Percentiles rank a stretch among this genome's conserved stretches.
These are phyloP conservation scores for Rhopalosiphum maidis DNA, from an alignment of 1,140 invertebrate species.

Conservation along the genomic window DNA sequence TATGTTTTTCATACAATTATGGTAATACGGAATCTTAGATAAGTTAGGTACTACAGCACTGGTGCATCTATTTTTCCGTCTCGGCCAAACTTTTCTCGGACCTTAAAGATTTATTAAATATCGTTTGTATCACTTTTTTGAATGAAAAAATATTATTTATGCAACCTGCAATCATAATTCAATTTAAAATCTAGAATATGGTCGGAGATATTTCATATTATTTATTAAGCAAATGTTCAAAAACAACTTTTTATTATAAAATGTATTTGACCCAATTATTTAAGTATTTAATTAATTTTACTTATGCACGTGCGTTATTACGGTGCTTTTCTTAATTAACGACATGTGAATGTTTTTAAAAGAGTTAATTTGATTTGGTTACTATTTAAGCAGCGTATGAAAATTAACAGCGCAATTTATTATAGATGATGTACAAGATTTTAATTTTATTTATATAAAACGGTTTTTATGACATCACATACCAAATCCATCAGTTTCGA, in stretches of 20 bases:
- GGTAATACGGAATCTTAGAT: too few relatives aligned
- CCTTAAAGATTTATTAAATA: not conserved
- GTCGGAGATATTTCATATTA: not conserved
- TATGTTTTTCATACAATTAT: too few relatives aligned
- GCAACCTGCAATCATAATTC: not conserved
- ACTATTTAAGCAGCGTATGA: not conserved
- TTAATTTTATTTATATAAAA: not conserved
- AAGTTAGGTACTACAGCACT: not conserved
- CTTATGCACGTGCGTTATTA: not conserved
- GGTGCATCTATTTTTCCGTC: not conserved
- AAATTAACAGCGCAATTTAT: not conserved
- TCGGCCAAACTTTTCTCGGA: not conserved
- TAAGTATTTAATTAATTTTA: not conserved
- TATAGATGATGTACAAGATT: not conserved
- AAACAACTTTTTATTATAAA: not conserved
- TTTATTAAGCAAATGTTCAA: not conserved
- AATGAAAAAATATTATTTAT: not conserved
- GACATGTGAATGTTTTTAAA: not conserved
- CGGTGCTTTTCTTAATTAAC: not conserved
- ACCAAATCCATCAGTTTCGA: not conserved
- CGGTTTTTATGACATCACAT: not conserved
- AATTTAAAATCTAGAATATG: not conserved
- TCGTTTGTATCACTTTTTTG: not conserved
- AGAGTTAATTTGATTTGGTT: not conserved
- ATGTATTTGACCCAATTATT: slow-evolving; percentile 21